phyloP scores from a whole-genome alignment of 2,797 vertebrate species.

The Aplochiton taeniatus region DNA sequence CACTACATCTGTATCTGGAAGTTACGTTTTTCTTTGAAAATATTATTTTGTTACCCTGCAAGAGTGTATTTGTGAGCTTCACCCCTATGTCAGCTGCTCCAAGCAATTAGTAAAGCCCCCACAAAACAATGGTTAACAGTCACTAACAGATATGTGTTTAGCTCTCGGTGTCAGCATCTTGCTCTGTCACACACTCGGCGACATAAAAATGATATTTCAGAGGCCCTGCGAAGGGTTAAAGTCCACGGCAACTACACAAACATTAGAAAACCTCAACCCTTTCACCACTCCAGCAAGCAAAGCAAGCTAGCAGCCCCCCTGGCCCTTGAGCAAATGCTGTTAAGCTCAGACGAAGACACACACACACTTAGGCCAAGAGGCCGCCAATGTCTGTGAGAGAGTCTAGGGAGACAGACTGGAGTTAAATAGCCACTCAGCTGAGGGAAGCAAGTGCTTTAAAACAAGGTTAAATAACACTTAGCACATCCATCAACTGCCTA shows the following conservation, averaged over 20 bases:
- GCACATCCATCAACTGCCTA: slow-evolving; percentile 73
- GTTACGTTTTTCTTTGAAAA: too few species aligned
- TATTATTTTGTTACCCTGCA: too few species aligned
- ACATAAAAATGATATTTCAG: not conserved
- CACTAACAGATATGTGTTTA: not conserved
- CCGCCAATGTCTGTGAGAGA: slow-evolving; percentile 42
- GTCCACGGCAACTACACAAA: too few species aligned
- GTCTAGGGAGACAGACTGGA: slow-evolving; percentile 53
- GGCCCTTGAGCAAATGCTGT: slow-evolving; percentile 34
- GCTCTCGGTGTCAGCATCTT: not conserved
- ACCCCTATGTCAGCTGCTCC: not conserved
- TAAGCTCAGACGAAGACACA: slow-evolving; percentile 37
- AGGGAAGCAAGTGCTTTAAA: slow-evolving; percentile 76
- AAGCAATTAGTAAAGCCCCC: slow-evolving; percentile 7
- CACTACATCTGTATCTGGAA: too few species aligned
- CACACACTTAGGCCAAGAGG: slow-evolving; percentile 44
- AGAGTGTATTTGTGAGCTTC: not conserved
- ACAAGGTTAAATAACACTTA: slow-evolving; percentile 82
- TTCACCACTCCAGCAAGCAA: too few species aligned
- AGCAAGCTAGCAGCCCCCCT: not conserved
- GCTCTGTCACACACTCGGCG: not conserved
- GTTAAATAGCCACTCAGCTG: slow-evolving; percentile 78
- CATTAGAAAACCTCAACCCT: too few species aligned
- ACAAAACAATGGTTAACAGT: slow-evolving; percentile 5
- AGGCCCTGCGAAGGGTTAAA: not conserved